Evolutionary conservation across 1,140 invertebrate genomes (phyloP).

Genomic region (Pissodes strobi): DNA sequence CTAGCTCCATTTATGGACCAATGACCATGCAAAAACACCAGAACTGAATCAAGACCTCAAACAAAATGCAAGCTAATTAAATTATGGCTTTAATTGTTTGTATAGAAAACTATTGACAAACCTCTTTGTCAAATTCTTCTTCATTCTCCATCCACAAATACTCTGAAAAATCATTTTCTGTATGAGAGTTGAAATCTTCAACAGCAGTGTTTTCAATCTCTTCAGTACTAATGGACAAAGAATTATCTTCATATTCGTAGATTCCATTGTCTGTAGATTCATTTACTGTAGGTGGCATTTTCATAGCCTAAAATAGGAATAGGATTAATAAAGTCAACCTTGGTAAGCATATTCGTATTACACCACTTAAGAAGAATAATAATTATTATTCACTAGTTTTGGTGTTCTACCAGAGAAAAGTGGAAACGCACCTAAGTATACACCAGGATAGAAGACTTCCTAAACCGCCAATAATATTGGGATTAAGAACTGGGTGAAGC

Average conservation of each 20-base stretch:
- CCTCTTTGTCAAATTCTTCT: constrained; percentile 86
- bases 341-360: constrained; percentile 14
- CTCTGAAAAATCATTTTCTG: constrained; percentile 79
- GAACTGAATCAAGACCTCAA: no score
- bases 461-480: no score
- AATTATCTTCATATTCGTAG: constrained; percentile 59
- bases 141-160: constrained; percentile 92
- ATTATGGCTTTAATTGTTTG: no score
- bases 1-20: no score
- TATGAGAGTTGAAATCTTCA: constrained; percentile 61
- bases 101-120: constrained; percentile 57
- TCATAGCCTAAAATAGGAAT: constrained; percentile 59
- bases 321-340: constrained; percentile 21
- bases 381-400: no score
- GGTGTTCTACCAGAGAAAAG: background rate
- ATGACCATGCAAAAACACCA: no score
- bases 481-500: background rate
- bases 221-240: constrained; percentile 55
- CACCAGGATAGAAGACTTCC: no score
- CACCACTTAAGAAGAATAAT: background rate
- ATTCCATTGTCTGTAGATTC: constrained; percentile 59
- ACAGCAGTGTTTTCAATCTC: constrained; percentile 53
- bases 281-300: constrained; percentile 58
- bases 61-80: no score
- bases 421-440: no score